Conservation (phyloP, 23 tunicate species). For the Oikopleura albicans region DNA sequence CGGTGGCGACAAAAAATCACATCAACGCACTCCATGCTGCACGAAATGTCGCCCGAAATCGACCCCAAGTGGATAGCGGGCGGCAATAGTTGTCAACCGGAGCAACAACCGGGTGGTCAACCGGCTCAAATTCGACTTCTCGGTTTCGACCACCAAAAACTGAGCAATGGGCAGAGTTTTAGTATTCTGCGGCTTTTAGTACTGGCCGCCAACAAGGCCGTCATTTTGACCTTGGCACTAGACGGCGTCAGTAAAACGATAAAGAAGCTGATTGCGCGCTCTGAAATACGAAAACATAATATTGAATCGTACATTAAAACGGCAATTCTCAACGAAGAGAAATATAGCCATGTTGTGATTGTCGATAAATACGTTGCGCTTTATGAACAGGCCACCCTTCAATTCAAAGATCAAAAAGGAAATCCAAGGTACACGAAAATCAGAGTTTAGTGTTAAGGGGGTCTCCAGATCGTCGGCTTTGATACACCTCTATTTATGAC, state of each 20-base stretch:
- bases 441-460: too few species aligned
- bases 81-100: background rate
- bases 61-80: background rate
- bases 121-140: background rate
- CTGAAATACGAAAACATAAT: background rate
- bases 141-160: background rate
- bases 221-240: background rate
- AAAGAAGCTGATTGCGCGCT: background rate
- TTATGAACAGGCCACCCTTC: background rate
- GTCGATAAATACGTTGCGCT: background rate
- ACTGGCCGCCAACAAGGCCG: background rate
- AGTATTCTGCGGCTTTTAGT: background rate
- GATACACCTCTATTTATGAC: too few species aligned
- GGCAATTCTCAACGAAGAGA: background rate
- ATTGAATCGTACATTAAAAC: background rate
- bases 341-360: background rate
- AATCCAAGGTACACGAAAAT: background rate
- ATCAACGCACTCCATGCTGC: background rate
- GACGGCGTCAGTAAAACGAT: background rate
- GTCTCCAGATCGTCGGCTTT: too few species aligned
- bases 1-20: background rate
- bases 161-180: background rate
- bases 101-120: background rate
- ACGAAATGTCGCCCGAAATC: constrained; percentile 1
- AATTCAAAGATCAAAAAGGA: background rate